Conservation (phyloP, 1,140 invertebrate species). For the Musca domestica region DNA sequence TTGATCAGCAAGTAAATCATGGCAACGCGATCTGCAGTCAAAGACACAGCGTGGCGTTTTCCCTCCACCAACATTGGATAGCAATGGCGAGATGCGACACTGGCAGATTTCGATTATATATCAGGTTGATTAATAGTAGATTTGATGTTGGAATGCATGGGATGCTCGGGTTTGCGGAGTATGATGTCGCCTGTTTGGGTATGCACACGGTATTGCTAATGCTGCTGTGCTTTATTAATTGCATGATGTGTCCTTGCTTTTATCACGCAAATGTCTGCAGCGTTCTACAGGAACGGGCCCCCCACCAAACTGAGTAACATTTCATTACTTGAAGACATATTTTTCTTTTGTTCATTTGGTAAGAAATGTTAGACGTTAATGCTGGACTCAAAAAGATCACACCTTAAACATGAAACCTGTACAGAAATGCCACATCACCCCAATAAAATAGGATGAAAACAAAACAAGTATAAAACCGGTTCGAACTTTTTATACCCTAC, state of each 20-base stretch:
- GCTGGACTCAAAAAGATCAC: conserved; percentile 9
- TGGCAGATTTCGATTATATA: background rate
- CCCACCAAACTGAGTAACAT: background rate
- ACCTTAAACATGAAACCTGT: background rate
- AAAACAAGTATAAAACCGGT: no score
- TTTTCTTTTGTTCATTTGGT: background rate
- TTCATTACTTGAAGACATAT: background rate
- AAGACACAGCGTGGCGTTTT: background rate
- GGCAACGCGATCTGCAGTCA: conserved; percentile 7
- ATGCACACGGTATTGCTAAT: background rate
- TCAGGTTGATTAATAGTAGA: conserved; percentile 14
- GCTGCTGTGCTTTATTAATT: conserved; percentile 7
- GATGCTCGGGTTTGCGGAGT: background rate
- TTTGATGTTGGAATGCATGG: background rate
- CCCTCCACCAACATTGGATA: background rate
- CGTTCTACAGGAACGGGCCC: background rate
- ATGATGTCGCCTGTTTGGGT: conserved; percentile 1
- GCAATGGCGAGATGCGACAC: background rate
- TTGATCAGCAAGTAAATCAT: conserved; percentile 13
- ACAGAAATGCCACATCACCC: no score
- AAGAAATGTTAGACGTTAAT: conserved; percentile 5
- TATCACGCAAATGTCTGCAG: conserved; percentile 3
- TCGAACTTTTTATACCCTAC: no score
- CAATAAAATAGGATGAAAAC: no score
- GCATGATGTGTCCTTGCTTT: background rate